Conservation (phyloP, 2,888 invertebrate genomes). For the Drosophila merina region DNA sequence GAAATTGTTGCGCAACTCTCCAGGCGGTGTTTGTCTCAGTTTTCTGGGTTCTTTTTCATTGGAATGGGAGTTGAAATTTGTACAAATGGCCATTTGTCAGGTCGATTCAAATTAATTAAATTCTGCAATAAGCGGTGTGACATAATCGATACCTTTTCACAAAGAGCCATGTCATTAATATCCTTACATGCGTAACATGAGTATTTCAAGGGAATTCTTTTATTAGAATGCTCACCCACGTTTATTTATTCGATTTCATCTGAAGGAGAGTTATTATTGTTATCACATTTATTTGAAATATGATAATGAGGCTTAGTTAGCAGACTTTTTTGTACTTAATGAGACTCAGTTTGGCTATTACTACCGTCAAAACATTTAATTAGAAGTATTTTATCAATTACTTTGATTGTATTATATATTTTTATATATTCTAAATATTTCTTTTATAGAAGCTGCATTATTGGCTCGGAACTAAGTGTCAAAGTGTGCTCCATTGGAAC, state of each 20-base stretch:
- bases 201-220: background rate
- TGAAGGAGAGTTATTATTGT: background rate
- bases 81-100: conserved; percentile 69
- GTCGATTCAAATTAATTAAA: conserved; percentile 61
- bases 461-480: conserved; percentile 89
- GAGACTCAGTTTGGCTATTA: too few species aligned
- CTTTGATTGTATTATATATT: too few species aligned
- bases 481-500: conserved; percentile 91
- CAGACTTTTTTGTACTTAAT: background rate
- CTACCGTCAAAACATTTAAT: too few species aligned
- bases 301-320: too few species aligned
- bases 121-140: conserved; percentile 20
- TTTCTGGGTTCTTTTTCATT: conserved; percentile 13
- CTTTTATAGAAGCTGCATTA: conserved; percentile 90
- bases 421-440: background rate
- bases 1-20: conserved; percentile 71
- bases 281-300: too few species aligned
- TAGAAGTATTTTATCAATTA: too few species aligned
- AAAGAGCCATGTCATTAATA: background rate
- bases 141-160: conserved; percentile 2
- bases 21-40: conserved; percentile 55
- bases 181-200: background rate
- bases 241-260: background rate
- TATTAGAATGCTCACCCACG: background rate
- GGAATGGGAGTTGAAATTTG: conserved; percentile 58